phyloP scores from a whole-genome alignment of 2,797 vertebrate genomes.

The Pelodytes ibericus region DNA sequence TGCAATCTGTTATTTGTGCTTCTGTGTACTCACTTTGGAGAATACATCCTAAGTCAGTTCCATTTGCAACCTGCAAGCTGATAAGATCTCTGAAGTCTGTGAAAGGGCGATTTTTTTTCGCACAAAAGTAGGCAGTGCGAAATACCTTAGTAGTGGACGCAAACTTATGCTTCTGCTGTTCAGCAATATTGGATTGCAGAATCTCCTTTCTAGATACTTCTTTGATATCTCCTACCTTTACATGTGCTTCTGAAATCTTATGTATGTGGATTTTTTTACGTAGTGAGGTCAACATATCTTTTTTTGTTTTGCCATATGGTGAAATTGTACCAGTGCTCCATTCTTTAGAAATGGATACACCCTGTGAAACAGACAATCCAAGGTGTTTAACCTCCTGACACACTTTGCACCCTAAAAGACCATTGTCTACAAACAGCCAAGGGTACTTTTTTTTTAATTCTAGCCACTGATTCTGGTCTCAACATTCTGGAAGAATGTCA shows the following conservation, averaged over 20 bases:
- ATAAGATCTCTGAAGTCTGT: neutral
- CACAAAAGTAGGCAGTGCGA: neutral
- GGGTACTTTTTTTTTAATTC: no score
- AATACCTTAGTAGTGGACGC: neutral
- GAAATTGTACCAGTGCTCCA: no score
- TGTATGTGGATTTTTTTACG: neutral
- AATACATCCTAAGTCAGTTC: neutral
- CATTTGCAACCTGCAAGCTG: neutral
- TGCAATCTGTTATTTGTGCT: neutral
- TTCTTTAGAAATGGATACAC: no score
- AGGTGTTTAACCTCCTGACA: no score
- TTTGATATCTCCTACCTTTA: slow-evolving; percentile 4
- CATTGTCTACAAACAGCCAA: no score
- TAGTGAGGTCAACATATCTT: no score
- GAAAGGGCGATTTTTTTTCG: no score
- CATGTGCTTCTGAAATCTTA: slow-evolving; percentile 12
- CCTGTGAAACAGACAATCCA: no score
- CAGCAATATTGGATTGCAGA: slow-evolving; percentile 13
- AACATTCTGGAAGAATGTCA: no score
- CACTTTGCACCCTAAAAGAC: no score
- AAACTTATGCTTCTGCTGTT: neutral
- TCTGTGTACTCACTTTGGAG: neutral
- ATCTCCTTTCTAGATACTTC: neutral
- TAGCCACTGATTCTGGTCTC: no score
- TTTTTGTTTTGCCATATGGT: no score